A percentile compares a stretch with the other conserved stretches of the same genome.
Evolutionary conservation across 2,797 vertebrate genomes (phyloP).

Genomic region (Coracias cyanogaster): DNA sequence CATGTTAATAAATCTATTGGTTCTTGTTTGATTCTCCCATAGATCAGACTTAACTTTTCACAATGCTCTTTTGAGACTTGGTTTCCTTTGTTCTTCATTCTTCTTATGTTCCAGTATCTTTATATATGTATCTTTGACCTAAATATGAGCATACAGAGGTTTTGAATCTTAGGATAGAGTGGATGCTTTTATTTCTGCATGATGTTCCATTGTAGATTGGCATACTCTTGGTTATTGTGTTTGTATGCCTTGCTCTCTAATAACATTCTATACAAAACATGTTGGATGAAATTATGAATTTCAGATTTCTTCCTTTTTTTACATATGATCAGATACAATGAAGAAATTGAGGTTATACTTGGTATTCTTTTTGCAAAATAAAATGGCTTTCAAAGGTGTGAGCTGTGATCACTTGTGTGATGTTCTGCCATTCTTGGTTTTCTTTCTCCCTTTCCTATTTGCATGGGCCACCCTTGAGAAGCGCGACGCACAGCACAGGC

Average conservation of each 20-base stretch:
- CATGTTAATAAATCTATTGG: not conserved
- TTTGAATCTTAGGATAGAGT: not conserved
- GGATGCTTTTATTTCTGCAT: not conserved
- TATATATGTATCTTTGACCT: not conserved
- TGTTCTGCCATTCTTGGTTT: not conserved
- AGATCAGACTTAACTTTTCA: not conserved
- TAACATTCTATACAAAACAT: not conserved
- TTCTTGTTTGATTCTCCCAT: not conserved
- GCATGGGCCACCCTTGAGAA: not conserved
- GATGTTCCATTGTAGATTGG: not conserved
- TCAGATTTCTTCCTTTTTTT: not conserved
- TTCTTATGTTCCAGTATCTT: not conserved
- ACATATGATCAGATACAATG: not conserved
- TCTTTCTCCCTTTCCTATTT: not conserved
- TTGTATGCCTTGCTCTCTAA: not conserved
- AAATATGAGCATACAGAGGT: not conserved
- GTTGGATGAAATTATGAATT: not conserved
- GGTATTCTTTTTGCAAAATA: not conserved
- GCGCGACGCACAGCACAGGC: rapidly evolving
- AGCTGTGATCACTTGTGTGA: rapidly evolving
- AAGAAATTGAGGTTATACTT: not conserved
- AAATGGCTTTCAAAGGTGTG: not conserved
- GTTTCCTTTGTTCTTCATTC: not conserved
- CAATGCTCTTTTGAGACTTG: not conserved
- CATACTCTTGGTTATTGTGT: not conserved